Conservation (phyloP, 2,113 vertebrate species). For the Lagenorhynchus albirostris region DNA sequence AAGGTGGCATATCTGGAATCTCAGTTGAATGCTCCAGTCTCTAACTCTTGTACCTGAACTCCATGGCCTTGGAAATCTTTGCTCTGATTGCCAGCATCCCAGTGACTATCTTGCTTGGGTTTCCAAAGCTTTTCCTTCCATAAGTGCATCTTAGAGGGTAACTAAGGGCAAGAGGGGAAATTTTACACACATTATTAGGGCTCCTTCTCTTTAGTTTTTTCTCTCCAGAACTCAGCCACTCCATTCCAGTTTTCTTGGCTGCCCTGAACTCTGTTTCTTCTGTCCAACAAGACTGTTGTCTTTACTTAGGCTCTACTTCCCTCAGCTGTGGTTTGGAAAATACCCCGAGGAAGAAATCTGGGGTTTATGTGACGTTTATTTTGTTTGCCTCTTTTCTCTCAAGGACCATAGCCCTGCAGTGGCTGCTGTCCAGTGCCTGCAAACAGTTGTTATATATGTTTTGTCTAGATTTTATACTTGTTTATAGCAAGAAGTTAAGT, state of each 20-base stretch:
- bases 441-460: conserved; percentile 68
- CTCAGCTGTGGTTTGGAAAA: conserved; percentile 57
- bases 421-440: conserved; percentile 53
- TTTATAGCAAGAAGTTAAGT: conserved; percentile 61
- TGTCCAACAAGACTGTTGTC: neutral
- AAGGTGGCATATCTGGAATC: neutral
- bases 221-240: neutral
- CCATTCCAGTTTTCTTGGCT: neutral
- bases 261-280: neutral
- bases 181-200: neutral
- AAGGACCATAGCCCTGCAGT: conserved; percentile 32
- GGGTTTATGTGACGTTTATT: conserved; percentile 58
- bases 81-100: neutral
- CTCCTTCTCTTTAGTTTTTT: neutral
- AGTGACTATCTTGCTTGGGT: neutral
- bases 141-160: neutral
- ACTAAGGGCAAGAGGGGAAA: neutral
- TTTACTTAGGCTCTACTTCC: conserved; percentile 4
- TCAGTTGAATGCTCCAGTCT: neutral
- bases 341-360: conserved; percentile 41
- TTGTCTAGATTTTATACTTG: conserved; percentile 67
- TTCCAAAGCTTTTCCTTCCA: neutral
- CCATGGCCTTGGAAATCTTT: neutral
- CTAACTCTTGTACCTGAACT: neutral
- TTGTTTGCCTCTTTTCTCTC: conserved; percentile 55